A percentile compares a stretch with the other conserved stretches of the same genome.
Evolutionary conservation across 1,140 invertebrate species (phyloP).

Genomic region (Scaptodrosophila lebanonensis): DNA sequence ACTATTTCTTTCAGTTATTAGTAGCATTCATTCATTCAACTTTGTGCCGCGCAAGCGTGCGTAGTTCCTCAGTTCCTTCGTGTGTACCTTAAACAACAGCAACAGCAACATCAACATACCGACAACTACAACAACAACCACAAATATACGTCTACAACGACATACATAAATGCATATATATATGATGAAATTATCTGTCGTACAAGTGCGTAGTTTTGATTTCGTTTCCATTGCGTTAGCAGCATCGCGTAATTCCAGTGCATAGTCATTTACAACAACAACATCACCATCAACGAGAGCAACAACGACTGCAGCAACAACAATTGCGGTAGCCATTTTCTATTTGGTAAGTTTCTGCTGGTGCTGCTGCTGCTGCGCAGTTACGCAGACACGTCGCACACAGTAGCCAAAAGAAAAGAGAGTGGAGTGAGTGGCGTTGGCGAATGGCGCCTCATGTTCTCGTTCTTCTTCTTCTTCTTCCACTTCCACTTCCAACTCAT

Average conservation of each 20-base stretch:
- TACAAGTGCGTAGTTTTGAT: too few species aligned
- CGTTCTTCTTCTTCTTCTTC: conserved; percentile 35
- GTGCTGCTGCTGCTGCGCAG: conserved; percentile 28
- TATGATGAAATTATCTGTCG: neutral
- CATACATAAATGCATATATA: conserved; percentile 2
- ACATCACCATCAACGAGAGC: neutral
- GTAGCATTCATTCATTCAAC: conserved; percentile 74
- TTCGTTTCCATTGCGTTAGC: too few species aligned
- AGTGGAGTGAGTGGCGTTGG: conserved; percentile 35
- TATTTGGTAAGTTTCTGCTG: conserved; percentile 30
- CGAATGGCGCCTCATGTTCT: conserved; percentile 25
- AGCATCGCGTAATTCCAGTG: conserved; percentile 48
- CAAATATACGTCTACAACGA: too few species aligned
- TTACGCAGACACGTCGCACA: conserved; percentile 40
- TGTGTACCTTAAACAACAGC: conserved; percentile 51
- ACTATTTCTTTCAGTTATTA: conserved; percentile 75
- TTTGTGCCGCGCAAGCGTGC: conserved; percentile 73
- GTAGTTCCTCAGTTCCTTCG: conserved; percentile 74
- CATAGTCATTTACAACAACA: conserved; percentile 30
- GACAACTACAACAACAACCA: conserved; percentile 18
- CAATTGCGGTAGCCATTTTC: conserved; percentile 8
- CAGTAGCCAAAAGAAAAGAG: conserved; percentile 45
- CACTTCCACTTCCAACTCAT: conserved; percentile 9
- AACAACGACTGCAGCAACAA: neutral
- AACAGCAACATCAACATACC: conserved; percentile 7